Percentiles rank a stretch among this genome's conserved stretches.
These are phyloP conservation scores for Anastatus disparis DNA, from an alignment of 1,140 invertebrate species.

Conservation along the genomic window DNA sequence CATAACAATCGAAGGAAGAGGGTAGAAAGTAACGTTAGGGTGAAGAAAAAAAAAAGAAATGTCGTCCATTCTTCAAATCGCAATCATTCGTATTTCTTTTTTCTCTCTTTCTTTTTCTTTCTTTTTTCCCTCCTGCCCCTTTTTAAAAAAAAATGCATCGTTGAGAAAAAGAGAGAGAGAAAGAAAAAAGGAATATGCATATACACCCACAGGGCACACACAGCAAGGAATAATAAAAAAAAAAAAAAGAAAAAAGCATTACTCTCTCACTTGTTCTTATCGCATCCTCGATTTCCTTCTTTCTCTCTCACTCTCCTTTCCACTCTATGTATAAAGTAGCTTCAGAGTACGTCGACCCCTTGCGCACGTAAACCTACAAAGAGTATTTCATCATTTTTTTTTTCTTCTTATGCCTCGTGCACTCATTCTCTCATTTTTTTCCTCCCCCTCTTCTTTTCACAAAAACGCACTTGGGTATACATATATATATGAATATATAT, in stretches of 20 bases:
- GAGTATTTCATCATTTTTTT: conserved; percentile 30
- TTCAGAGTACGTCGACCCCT: conserved; percentile 34
- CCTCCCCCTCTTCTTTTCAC: conserved; percentile 13
- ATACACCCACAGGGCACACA: background rate
- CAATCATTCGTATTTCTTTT: background rate
- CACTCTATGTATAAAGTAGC: conserved; percentile 25
- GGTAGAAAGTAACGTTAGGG: conserved; percentile 17
- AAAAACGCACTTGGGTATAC: conserved; percentile 22
- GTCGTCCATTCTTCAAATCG: conserved; percentile 33
- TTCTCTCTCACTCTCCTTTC: conserved; percentile 7
- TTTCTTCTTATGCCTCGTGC: conserved; percentile 18
- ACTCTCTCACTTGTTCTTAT: conserved; percentile 18
- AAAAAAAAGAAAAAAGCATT: conserved; percentile 2
- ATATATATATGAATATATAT: background rate
- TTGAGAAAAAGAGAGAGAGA: background rate
- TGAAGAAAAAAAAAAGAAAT: conserved; percentile 47
- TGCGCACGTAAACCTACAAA: conserved; percentile 21
- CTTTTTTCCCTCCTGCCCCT: background rate
- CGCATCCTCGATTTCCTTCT: conserved; percentile 32
- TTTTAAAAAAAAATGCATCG: background rate
- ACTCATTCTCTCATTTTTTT: background rate
- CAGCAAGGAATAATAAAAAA: too few relatives aligned
- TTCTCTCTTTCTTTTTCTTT: background rate
- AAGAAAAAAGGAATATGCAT: conserved; percentile 2
- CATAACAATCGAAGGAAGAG: conserved; percentile 17